Conservation (phyloP, 1,140 invertebrate genomes). For the Colletes latitarsis region DNA sequence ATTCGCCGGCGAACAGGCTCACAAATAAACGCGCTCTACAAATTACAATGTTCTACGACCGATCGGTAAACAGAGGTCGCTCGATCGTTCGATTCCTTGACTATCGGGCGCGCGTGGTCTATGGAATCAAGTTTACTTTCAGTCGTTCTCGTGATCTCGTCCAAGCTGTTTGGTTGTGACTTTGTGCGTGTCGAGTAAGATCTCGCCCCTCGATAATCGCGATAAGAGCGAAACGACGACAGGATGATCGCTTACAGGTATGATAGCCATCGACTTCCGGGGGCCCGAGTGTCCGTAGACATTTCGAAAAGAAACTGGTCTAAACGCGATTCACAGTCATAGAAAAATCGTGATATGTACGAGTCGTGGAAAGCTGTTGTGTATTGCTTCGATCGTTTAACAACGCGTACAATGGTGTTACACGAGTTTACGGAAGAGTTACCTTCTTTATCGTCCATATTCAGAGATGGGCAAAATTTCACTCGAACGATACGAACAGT, state of each 20-base stretch:
- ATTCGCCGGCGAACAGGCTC: constrained; percentile 34
- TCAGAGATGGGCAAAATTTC: no score
- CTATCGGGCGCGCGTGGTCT: constrained; percentile 10
- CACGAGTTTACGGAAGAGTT: not conserved
- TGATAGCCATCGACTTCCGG: not conserved
- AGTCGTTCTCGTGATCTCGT: constrained; percentile 43
- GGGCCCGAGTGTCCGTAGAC: not conserved
- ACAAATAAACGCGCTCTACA: constrained; percentile 42
- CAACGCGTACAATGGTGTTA: not conserved
- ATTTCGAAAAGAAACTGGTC: not conserved
- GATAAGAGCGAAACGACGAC: constrained; percentile 27
- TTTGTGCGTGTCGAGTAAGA: constrained; percentile 40
- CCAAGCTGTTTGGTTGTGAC: constrained; percentile 17
- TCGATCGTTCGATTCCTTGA: constrained; percentile 48
- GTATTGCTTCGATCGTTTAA: constrained; percentile 32
- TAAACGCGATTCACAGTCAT: constrained; percentile 4
- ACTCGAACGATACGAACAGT: no score
- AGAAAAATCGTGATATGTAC: constrained; percentile 56
- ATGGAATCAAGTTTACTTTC: constrained; percentile 45
- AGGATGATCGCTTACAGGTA: not conserved
- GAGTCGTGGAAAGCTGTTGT: constrained; percentile 44
- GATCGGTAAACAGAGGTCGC: constrained; percentile 40
- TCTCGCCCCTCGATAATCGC: not conserved
- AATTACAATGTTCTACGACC: constrained; percentile 48
- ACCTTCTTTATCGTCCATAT: not conserved